Percentiles rank a stretch among this genome's conserved stretches.
Evolutionary conservation across 2,113 vertebrate species (phyloP).

Genomic region (Sorex fumeus): DNA sequence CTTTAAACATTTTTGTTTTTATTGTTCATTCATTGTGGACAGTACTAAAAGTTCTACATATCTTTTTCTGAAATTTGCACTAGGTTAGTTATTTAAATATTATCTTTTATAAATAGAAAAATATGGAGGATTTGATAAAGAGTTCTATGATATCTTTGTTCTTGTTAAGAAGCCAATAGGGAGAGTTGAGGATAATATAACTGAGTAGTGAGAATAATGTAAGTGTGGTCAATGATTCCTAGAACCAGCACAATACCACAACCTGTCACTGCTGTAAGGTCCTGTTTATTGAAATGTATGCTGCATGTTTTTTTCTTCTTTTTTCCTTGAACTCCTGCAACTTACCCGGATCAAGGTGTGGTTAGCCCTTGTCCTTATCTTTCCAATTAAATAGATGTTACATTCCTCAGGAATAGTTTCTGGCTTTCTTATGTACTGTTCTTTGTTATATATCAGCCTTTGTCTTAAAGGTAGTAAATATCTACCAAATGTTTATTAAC

Average conservation of each 20-base stretch:
- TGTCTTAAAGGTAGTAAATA: constrained; percentile 43
- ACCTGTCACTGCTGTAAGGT: constrained; percentile 32
- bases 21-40: constrained; percentile 46
- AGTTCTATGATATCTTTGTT: constrained; percentile 74
- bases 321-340: constrained; percentile 51
- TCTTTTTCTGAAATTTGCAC: constrained; percentile 34
- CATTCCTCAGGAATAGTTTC: constrained; percentile 72
- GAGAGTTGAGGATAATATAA: neutral
- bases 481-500: constrained; percentile 68
- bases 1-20: constrained; percentile 29
- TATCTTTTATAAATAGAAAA: constrained; percentile 48
- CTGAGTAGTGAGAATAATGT: constrained; percentile 34
- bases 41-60: constrained; percentile 51
- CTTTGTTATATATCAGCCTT: constrained; percentile 16
- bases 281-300: constrained; percentile 31
- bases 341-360: constrained; percentile 45
- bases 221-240: constrained; percentile 55
- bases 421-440: constrained; percentile 40
- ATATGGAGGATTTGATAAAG: constrained; percentile 57
- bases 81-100: constrained; percentile 66
- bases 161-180: constrained; percentile 38
- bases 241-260: constrained; percentile 49
- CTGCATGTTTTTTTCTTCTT: constrained; percentile 24
- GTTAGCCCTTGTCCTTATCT: constrained; percentile 53
- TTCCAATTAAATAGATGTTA: constrained; percentile 63